Conservation (phyloP, 1,140 invertebrate genomes). For the Cherax quadricarinatus region DNA sequence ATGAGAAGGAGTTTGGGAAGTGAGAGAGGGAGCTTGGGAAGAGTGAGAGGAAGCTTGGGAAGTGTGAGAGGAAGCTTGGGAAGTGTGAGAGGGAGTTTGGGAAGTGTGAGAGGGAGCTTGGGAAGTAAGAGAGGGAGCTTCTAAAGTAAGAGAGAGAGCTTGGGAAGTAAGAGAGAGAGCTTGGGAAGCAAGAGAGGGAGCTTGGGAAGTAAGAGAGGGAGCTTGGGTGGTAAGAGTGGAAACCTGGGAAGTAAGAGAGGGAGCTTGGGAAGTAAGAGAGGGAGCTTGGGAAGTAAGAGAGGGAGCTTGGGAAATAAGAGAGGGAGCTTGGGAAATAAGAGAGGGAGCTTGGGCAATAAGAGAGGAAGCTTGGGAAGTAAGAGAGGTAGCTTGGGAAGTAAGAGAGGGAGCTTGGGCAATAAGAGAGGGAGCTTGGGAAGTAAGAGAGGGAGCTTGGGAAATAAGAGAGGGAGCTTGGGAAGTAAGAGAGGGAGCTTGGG, state of each 20-base stretch:
- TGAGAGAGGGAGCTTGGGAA: neutral
- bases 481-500: no score
- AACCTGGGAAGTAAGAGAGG: neutral
- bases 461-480: no score
- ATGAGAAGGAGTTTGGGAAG: neutral
- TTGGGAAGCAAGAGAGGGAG: neutral
- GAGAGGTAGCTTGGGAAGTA: conserved; percentile 11
- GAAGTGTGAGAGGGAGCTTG: neutral
- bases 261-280: neutral
- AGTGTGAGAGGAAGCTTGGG: neutral
- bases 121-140: neutral
- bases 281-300: neutral
- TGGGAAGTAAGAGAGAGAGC: neutral
- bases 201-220: neutral
- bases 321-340: neutral
- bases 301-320: neutral
- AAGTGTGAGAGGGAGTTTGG: neutral
- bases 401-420: neutral
- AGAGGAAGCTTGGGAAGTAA: neutral
- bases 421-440: no score
- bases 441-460: no score
- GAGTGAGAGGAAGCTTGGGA: neutral
- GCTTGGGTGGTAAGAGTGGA: neutral
- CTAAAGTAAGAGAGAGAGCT: neutral
- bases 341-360: neutral